Evolutionary conservation across 2,113 vertebrate species (phyloP), one percentile per base, ranked within the genome.

Genomic region (Ammodytes marinus): DNA sequence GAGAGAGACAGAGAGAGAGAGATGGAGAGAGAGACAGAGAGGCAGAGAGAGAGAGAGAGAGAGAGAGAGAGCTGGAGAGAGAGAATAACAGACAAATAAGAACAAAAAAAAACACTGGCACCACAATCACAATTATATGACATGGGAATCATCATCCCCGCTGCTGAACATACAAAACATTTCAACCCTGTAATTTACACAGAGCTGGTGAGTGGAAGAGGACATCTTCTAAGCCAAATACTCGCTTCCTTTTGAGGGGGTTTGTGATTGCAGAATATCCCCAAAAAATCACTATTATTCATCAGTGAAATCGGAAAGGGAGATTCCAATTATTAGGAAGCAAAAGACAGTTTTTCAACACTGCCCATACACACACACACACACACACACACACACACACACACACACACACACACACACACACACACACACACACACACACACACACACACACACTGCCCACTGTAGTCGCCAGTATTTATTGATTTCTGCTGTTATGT

Each of bases 71-170:
- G 17, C 47, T 67, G 83, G 80, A 65, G n/a, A n/a, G n/a, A 83
- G 82, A 63, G 67, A 81, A 82, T 86, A 83, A 74, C 70, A 43
- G 70, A 78, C 27, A 27, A 27, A 27, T 27, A 27, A 27, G 27
- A 27, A 27, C 27, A 27, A 27, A 27, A 27, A 27, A 27, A 27
- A 27, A 27, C 27, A 27, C 27, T 27, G 27, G 27, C 27, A 27
- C 27, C 27, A 27, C 27, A 27, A 27, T 27, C 27, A 27, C 27
- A 27, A 27, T 27, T 27, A 27, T 27, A 79, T 67, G 84, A 86
- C 84, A 84, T 83, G 81, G 84, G 85, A 91, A 93, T 85, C 67
- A 89, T 82, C 65, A 72, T 82, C 86, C 86, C 80, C 0, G 57
- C 88, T 85, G 85, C 77, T 85, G 69, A 67, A 45, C 8, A 77